A percentile compares a stretch with the other conserved stretches of the same genome.
phyloP scores from a whole-genome alignment of 2,113 vertebrate genomes.

The Anolis sagrei region DNA sequence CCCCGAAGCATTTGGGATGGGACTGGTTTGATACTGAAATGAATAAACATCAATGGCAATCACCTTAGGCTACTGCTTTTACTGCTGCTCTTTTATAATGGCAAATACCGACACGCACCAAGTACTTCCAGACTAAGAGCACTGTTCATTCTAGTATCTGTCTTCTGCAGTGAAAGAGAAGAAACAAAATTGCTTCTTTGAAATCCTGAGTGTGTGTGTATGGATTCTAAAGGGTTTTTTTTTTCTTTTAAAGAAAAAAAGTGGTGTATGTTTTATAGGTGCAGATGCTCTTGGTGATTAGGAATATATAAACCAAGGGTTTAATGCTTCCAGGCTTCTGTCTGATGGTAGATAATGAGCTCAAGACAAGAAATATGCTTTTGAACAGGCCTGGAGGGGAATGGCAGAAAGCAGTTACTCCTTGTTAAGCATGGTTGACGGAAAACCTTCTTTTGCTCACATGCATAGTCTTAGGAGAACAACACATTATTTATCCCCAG shows the following conservation, averaged over 20 bases:
- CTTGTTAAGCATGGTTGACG: constrained; percentile 48
- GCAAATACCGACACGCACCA: not conserved
- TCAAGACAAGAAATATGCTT: constrained; percentile 47
- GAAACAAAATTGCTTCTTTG: not conserved
- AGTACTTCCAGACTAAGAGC: not conserved
- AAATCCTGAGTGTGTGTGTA: not conserved
- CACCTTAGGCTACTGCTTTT: not conserved
- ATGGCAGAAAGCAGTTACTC: constrained; percentile 32
- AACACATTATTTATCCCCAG: constrained; percentile 39
- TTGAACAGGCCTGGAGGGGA: constrained; percentile 58
- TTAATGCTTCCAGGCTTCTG: not conserved
- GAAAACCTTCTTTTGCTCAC: constrained; percentile 48
- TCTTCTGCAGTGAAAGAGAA: not conserved
- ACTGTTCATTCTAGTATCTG: not conserved
- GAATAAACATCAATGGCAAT: not conserved
- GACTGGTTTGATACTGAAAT: not conserved
- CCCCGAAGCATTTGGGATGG: not conserved
- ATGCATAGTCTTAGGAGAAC: constrained; percentile 36
- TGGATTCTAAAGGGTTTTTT: not conserved
- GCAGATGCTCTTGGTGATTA: not conserved
- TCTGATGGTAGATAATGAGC: constrained; percentile 32
- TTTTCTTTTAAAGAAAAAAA: not conserved
- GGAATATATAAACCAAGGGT: constrained; percentile 16
- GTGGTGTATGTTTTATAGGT: not conserved
- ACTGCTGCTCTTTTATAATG: not conserved